Evolutionary conservation across 2,113 vertebrate species (phyloP).

Genomic region (Myotis lucifugus): DNA sequence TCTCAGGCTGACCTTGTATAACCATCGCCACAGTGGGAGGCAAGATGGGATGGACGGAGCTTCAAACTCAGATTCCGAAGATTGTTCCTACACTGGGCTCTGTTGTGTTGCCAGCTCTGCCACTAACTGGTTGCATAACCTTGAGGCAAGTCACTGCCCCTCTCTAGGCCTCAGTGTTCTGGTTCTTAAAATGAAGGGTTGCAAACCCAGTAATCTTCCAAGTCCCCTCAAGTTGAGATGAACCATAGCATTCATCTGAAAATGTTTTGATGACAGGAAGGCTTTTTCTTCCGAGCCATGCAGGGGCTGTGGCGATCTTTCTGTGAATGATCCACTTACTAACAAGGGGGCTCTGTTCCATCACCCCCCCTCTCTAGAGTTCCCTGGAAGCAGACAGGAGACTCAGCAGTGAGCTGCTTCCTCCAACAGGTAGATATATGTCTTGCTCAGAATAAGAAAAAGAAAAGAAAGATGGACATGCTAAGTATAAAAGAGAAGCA

Average conservation of each 20-base stretch:
- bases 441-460: background rate
- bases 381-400: background rate
- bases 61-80: background rate
- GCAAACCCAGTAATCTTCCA: background rate
- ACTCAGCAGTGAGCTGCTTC: background rate
- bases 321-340: background rate
- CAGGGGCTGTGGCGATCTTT: background rate
- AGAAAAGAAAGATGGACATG: background rate
- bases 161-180: background rate
- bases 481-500: background rate
- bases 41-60: background rate
- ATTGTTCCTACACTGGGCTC: background rate
- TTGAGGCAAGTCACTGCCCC: background rate
- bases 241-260: background rate
- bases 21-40: background rate
- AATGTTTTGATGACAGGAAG: background rate
- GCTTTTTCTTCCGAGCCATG: background rate
- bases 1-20: background rate
- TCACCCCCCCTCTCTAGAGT: background rate
- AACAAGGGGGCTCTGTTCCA: background rate
- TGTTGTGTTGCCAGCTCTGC: background rate
- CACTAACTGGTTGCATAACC: background rate
- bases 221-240: background rate
- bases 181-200: constrained; percentile 25
- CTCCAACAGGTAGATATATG: background rate